A percentile compares a stretch with the other conserved stretches of the same genome.
Evolutionary conservation across 2,113 vertebrate genomes (phyloP).

Genomic region (Heterocephalus glaber): DNA sequence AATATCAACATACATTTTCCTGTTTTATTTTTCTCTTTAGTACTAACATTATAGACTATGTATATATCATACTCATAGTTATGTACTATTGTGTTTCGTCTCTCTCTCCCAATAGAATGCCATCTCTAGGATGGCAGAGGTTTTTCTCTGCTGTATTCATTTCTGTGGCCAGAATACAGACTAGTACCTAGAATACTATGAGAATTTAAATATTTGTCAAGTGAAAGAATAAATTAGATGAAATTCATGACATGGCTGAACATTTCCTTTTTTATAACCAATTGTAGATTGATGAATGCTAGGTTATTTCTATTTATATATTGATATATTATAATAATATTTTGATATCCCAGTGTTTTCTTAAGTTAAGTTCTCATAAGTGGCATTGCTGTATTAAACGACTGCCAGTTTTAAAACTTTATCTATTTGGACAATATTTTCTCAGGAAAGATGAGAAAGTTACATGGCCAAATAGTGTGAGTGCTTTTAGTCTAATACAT

Average conservation of each 20-base stretch:
- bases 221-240: neutral
- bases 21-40: neutral
- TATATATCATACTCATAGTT: neutral
- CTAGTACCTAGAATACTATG: neutral
- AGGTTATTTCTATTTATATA: neutral
- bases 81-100: neutral
- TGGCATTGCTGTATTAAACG: neutral
- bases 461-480: neutral
- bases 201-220: slow-evolving; percentile 16
- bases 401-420: neutral
- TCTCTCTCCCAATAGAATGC: neutral
- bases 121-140: neutral
- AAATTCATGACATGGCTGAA: neutral
- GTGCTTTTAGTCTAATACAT: neutral
- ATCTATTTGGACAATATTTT: neutral
- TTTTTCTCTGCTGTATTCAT: neutral
- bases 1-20: neutral
- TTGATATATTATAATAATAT: neutral
- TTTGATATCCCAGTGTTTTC: neutral
- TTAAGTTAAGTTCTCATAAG: neutral
- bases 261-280: neutral
- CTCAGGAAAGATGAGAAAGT: neutral
- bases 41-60: neutral
- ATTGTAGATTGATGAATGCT: neutral
- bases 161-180: neutral